A percentile compares a stretch with the other conserved stretches of the same genome.
phyloP scores from a whole-genome alignment of 2,113 vertebrate genomes.

The Terrapene triunguis region DNA sequence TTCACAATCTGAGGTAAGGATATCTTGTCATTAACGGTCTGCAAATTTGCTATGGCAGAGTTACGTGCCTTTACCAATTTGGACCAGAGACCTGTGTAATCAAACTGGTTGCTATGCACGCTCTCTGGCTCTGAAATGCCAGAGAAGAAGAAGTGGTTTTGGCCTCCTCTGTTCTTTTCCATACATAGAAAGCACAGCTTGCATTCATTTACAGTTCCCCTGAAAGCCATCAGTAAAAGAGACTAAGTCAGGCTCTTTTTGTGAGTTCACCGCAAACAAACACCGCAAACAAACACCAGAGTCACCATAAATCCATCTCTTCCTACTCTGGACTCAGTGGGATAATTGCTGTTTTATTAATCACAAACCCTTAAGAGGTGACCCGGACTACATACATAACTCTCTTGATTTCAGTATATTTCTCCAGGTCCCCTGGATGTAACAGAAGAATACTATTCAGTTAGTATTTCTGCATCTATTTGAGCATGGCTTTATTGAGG shows the following conservation, averaged over 20 bases:
- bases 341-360: not conserved
- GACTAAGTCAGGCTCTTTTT: not conserved
- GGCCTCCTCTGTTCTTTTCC: not conserved
- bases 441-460: not conserved
- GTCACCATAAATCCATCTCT: not conserved
- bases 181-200: not conserved
- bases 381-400: not conserved
- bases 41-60: not conserved
- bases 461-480: not conserved
- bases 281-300: not conserved
- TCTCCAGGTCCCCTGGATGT: not conserved
- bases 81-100: not conserved
- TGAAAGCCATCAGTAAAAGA: not conserved
- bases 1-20: not conserved
- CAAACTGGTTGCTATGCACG: not conserved
- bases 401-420: not conserved
- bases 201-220: not conserved
- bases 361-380: not conserved
- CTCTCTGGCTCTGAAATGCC: not conserved
- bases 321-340: not conserved
- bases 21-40: not conserved
- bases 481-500: not conserved
- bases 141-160: not conserved
- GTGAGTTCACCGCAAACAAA: not conserved
- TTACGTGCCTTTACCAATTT: not conserved